Base-by-base conservation (phyloP, 2,888 invertebrate genomes). In the Oxytorus armatus region DNA sequence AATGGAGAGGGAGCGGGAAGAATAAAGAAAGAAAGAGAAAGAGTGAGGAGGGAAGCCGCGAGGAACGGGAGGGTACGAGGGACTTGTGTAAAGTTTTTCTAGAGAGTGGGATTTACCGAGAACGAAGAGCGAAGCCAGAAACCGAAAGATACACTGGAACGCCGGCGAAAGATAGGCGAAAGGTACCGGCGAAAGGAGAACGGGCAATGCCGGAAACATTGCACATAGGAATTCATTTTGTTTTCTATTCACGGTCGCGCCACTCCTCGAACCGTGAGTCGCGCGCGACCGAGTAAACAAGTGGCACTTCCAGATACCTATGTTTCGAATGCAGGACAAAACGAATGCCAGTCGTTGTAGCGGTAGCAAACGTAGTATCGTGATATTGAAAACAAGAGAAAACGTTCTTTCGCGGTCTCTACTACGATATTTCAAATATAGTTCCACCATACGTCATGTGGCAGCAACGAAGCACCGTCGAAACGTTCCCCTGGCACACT, bases 171-270 rank as follows among this genome's bases (percentile, higher is more conserved):
- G n/a, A n/a, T n/a, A n/a, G n/a, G n/a, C n/a, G n/a, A n/a, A n/a
- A n/a, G n/a, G n/a, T n/a, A n/a, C n/a, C n/a, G n/a, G 55, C 7
- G 25, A 18, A 36, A 18, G 14, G 16, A 23, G 8, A 23, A 23
- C 16, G 29, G 36, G 66, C 49, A 78, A 61, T 33, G 61, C 47
- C 10, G 18, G 63, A 44, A 51, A 53, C 36, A 53, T 44, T n/a
- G 66, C 75, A 85, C 83, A 83, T 68, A 80, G 79, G 84, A 85
- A 88, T 87, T 85, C 84, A 84, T 88, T 87, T 84, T 81, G 78
- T 85, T 86, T 85, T 82, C 82, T 79, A 84, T 85, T 82, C 84
- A 82, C 66, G 57, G 65, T 49, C 59, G 14, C 39, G 57, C 33
- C 29, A 59, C 49, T 57, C 59, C 14, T 51, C 51, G 49, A 61